phyloP scores from a whole-genome alignment of 2,113 vertebrate genomes.

The Orthochromis malagaraziensis region DNA sequence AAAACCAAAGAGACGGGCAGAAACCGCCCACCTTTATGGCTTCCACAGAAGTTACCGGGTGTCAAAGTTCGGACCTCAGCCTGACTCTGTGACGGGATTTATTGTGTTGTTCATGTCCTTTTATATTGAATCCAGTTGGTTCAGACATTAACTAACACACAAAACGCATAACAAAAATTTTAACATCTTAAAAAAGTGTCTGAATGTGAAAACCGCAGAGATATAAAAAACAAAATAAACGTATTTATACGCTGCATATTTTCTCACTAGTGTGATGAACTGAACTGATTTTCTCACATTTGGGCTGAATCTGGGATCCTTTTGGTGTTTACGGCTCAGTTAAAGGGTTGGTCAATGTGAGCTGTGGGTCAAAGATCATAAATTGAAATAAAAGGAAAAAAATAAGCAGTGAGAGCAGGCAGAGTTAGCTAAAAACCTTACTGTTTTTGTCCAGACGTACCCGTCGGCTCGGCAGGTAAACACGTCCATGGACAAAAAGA shows the following conservation, averaged over 20 bases:
- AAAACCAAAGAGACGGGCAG: background rate
- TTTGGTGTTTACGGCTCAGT: background rate
- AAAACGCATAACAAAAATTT: background rate
- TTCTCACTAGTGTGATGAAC: background rate
- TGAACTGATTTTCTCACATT: background rate
- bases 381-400: background rate
- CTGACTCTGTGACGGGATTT: background rate
- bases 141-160: background rate
- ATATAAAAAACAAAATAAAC: background rate
- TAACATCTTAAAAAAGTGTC: background rate
- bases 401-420: background rate
- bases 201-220: background rate
- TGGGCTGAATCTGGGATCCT: background rate
- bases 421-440: background rate
- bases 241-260: background rate
- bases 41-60: background rate
- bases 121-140: background rate
- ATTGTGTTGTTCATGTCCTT: background rate
- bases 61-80: rapidly evolving
- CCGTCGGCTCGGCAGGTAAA: background rate
- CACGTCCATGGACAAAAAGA: constrained; percentile 16
- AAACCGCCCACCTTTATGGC: background rate
- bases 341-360: background rate
- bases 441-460: background rate
- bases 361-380: background rate